These are phyloP conservation scores for Vireo griseus DNA, from an alignment of 2,797 vertebrate genomes.

Conservation along the genomic window DNA sequence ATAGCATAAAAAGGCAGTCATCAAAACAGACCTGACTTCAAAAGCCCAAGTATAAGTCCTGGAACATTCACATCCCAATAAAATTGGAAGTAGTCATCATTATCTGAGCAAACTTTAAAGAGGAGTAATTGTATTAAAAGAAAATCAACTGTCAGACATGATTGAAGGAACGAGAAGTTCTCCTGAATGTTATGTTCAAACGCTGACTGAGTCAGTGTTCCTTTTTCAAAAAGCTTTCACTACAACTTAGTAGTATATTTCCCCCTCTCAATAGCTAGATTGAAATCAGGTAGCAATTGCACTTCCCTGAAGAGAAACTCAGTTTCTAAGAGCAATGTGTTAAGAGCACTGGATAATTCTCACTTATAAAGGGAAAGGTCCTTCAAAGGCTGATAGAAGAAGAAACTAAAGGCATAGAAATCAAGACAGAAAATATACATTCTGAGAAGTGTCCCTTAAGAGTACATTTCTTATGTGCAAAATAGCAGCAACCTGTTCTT, in stretches of 20 bases:
- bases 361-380: neutral
- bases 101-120: neutral
- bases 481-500: neutral
- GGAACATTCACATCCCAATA: neutral
- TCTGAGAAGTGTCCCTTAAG: neutral
- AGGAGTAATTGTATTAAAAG: neutral
- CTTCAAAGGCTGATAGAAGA: neutral
- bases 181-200: neutral
- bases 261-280: neutral
- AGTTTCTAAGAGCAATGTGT: neutral
- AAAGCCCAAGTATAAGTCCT: neutral
- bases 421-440: neutral
- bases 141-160: neutral
- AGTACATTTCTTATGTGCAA: fast-evolving
- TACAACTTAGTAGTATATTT: neutral
- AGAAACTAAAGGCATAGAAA: neutral
- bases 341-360: neutral
- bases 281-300: neutral
- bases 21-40: neutral
- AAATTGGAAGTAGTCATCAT: neutral
- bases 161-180: neutral
- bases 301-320: neutral
- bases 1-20: neutral
- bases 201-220: neutral
- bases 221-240: neutral